phyloP scores from a whole-genome alignment of 2,113 vertebrate genomes.

The Oreochromis tanganicae region DNA sequence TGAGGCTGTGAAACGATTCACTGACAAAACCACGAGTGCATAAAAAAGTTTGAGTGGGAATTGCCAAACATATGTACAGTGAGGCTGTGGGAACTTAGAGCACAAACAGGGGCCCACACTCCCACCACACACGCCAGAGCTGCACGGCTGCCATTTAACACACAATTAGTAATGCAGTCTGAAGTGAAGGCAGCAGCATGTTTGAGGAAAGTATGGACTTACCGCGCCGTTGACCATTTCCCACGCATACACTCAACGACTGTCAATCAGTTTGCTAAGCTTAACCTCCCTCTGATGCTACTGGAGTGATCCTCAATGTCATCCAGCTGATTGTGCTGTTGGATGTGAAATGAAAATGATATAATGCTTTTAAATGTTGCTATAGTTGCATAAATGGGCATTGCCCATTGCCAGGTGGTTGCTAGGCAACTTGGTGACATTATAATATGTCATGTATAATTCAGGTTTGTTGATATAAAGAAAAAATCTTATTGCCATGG shows the following conservation, averaged over 20 bases:
- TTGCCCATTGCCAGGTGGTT: not conserved
- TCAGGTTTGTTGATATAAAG: not conserved
- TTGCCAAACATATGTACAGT: not conserved
- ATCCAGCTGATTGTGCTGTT: not conserved
- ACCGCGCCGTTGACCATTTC: not conserved
- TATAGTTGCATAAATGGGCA: not conserved
- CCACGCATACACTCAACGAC: not conserved
- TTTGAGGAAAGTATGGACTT: not conserved
- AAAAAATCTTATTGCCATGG: rapidly evolving
- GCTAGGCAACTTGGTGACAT: not conserved
- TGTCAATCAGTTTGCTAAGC: not conserved
- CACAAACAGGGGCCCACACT: not conserved
- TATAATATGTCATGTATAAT: not conserved
- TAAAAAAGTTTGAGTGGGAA: not conserved
- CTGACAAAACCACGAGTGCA: not conserved
- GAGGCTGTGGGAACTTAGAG: not conserved
- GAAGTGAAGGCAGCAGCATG: not conserved
- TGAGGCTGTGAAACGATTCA: not conserved
- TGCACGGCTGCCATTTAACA: not conserved
- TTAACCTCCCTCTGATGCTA: not conserved
- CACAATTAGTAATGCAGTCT: not conserved
- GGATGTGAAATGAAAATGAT: not conserved
- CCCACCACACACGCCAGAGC: not conserved
- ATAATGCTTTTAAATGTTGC: not conserved
- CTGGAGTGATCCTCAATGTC: rapidly evolving